Conservation (phyloP, 2,113 vertebrate genomes). For the Brachionichthys hirsutus region DNA sequence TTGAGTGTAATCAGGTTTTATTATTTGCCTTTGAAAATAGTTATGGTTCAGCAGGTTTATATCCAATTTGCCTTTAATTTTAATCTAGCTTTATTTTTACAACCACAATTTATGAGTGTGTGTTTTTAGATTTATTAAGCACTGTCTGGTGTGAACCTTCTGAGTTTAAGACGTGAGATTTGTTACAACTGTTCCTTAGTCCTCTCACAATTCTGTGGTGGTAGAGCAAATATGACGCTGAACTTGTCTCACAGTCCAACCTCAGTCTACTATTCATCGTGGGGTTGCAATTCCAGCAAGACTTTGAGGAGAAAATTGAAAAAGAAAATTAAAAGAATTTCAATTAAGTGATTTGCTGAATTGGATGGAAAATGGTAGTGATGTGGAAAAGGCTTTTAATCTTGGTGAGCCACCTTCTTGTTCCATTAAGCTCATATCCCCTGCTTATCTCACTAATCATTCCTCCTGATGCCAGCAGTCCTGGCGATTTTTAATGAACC, state of each 20-base stretch:
- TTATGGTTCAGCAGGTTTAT: too few species aligned
- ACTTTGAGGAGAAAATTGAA: slow-evolving; percentile 69
- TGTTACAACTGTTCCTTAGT: slow-evolving; percentile 17
- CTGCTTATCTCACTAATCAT: slow-evolving; percentile 77
- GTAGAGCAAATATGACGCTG: slow-evolving; percentile 28
- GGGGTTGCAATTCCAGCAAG: slow-evolving; percentile 57
- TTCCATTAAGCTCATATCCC: slow-evolving; percentile 73
- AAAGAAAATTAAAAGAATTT: slow-evolving; percentile 77
- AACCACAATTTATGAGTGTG: background rate
- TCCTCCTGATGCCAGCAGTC: slow-evolving; percentile 68
- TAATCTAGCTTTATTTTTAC: background rate
- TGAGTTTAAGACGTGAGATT: background rate
- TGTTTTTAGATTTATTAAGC: background rate
- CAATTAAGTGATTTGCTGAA: slow-evolving; percentile 74
- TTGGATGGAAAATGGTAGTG: slow-evolving; percentile 69
- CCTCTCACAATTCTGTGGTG: slow-evolving; percentile 12
- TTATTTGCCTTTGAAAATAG: slow-evolving; percentile 15
- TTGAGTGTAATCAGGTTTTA: too few species aligned
- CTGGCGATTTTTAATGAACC: slow-evolving; percentile 75
- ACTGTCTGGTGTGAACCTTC: background rate
- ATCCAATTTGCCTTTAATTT: slow-evolving; percentile 1
- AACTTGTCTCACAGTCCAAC: slow-evolving; percentile 35
- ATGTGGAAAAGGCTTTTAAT: slow-evolving; percentile 78
- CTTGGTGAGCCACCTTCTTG: slow-evolving; percentile 70
- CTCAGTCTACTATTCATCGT: slow-evolving; percentile 55